phyloP scores from a whole-genome alignment of 2,797 vertebrate species.

The Hipposideros larvatus region DNA sequence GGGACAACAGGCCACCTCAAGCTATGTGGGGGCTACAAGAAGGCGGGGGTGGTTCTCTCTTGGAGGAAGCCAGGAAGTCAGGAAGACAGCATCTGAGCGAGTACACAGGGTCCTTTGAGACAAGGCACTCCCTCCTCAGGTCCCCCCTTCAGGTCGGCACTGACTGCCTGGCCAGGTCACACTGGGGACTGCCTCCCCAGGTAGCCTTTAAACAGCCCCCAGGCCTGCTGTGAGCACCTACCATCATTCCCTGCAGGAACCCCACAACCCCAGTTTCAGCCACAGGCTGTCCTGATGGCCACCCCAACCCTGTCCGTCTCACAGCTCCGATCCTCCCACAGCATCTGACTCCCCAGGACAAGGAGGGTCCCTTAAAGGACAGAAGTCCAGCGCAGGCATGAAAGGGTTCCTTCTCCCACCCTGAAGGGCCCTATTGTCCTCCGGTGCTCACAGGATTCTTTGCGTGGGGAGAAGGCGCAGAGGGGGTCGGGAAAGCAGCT shows the following conservation, averaged over 20 bases:
- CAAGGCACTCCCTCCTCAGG: too few species aligned
- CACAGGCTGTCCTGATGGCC: not conserved
- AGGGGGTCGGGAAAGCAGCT: not conserved
- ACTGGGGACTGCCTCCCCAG: not conserved
- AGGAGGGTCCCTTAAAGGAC: not conserved
- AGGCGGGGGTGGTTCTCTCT: not conserved
- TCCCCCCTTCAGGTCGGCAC: not conserved
- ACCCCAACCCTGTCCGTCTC: not conserved
- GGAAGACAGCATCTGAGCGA: not conserved
- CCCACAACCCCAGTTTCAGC: not conserved
- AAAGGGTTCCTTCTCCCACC: constrained; percentile 1
- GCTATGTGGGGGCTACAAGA: too few species aligned
- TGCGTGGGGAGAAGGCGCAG: not conserved
- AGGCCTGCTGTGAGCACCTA: not conserved
- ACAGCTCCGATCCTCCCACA: not conserved
- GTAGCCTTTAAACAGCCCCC: not conserved
- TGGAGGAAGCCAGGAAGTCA: not conserved
- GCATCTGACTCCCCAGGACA: not conserved
- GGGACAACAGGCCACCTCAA: not conserved
- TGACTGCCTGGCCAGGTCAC: not conserved
- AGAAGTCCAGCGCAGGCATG: not conserved
- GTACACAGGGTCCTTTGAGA: too few species aligned
- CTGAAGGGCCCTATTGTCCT: constrained; percentile 21
- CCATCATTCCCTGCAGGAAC: not conserved
- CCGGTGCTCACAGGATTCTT: not conserved